Evolutionary conservation across 2,888 invertebrate species (phyloP).

Genomic region (Rhabditoides inermis): DNA sequence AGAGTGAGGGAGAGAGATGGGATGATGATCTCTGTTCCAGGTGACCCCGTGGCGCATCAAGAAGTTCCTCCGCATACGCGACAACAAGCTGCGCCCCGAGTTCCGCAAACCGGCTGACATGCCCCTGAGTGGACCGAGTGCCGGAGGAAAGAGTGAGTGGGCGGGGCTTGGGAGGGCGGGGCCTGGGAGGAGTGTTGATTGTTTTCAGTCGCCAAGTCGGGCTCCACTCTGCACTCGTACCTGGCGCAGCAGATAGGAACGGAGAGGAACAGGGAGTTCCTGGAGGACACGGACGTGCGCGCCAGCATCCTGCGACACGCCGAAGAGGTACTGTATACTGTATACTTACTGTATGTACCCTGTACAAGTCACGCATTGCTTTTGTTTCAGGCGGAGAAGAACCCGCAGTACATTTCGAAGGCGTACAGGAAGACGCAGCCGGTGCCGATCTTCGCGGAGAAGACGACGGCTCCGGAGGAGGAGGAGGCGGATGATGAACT

Average conservation of each 20-base stretch:
- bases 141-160: constrained; percentile 21
- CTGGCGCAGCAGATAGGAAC: constrained; percentile 88
- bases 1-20: no score
- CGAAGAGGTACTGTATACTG: no score
- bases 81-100: constrained; percentile 51
- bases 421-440: constrained; percentile 49
- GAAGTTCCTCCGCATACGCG: constrained; percentile 45
- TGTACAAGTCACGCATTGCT: no score
- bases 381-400: constrained; percentile 35
- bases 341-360: no score
- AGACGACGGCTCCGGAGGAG: constrained; percentile 27
- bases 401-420: constrained; percentile 45
- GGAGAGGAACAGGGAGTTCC: constrained; percentile 39
- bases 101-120: constrained; percentile 59
- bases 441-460: constrained; percentile 46
- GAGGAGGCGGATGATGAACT: constrained; percentile 34
- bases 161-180: no score
- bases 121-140: constrained; percentile 59
- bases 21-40: no score
- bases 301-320: constrained; percentile 49
- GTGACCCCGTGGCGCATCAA: constrained; percentile 43
- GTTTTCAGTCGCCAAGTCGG: constrained; percentile 61
- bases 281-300: constrained; percentile 46
- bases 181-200: no score
- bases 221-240: constrained; percentile 88